A percentile compares a stretch with the other conserved stretches of the same genome.
Evolutionary conservation across 2,113 vertebrate species (phyloP).

Genomic region (Archocentrus centrarchus): DNA sequence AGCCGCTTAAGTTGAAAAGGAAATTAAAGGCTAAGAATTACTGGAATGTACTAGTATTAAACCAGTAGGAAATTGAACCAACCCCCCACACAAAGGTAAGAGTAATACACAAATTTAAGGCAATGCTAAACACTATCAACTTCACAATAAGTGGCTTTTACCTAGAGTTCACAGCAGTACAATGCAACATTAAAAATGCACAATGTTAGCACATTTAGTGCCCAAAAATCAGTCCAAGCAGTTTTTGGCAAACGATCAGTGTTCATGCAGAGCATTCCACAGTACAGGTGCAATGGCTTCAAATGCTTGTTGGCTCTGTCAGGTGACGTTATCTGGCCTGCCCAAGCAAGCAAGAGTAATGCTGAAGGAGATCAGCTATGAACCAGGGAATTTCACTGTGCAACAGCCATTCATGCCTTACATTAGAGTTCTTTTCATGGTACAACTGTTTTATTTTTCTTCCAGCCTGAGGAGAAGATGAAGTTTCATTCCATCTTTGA

Average conservation of each 20-base stretch:
- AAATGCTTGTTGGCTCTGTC: neutral
- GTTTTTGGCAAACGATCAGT: neutral
- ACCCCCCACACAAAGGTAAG: too few species aligned
- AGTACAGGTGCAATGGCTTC: neutral
- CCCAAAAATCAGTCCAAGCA: too few species aligned
- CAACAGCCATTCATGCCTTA: neutral
- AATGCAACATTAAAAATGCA: too few species aligned
- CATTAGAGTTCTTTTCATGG: neutral
- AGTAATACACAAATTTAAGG: too few species aligned
- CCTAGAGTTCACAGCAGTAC: too few species aligned
- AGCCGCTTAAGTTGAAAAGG: neutral
- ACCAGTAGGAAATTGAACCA: too few species aligned
- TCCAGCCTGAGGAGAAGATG: conserved; percentile 92
- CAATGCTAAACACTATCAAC: too few species aligned
- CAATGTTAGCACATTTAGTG: too few species aligned
- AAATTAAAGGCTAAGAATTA: neutral
- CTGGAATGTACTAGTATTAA: neutral
- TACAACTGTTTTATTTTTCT: neutral
- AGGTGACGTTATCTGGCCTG: neutral
- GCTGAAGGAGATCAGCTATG: neutral
- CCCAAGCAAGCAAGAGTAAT: neutral
- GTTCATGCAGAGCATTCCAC: neutral
- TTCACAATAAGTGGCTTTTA: too few species aligned
- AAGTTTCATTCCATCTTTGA: conserved; percentile 98
- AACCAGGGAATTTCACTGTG: neutral